Base-by-base conservation (phyloP, 1,140 invertebrate species). In the Odontomachus brunneus region DNA sequence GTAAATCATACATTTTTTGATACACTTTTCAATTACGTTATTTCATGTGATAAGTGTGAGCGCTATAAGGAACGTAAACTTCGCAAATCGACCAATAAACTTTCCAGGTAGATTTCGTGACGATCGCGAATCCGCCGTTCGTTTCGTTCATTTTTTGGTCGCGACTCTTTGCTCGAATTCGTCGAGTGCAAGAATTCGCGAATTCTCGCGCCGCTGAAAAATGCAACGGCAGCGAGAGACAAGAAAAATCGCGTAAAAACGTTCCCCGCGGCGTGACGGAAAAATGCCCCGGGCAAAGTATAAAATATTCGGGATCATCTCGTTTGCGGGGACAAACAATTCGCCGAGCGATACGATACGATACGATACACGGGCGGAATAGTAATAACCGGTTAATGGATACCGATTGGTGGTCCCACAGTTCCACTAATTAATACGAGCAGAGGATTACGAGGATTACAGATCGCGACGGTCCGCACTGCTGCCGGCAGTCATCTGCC, bases 341-440 rank as follows among this genome's bases (percentile, higher is more conserved):
- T 67, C 51, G 24, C 33, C 17, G 82, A 67, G 49, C 57, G 59
- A 82, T 81, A 82, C 76, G 74, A 57, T 44, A 44, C 62, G 60
- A 38, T 33, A 44, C n/a, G n/a, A n/a, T n/a, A n/a, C n/a, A n/a
- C 69, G 19, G 33, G 22, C 78, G 66, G 88, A 87, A 87, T 89
- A 89, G 83, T 89, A 91, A 91, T 90, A 86, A 87, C 84, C 75
- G 33, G 81, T 85, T 85, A 85, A 90, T 85, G 87, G 84, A 83
- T 84, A 88, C 78, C 78, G 84, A 90, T 88, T 89, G 89, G 88
- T 89, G 89, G 88, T 88, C 19, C 55, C 75, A 53, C 78, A 72
- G 76, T 29, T 83, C 57, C 63, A 65, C 86, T 88, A 89, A 90
- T 88, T 88, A 90, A 90, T 90, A 71, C 82, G 62, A 53, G 74